Base-by-base conservation (phyloP, 2,888 invertebrate genomes). In the Ornithoptera priamus region DNA sequence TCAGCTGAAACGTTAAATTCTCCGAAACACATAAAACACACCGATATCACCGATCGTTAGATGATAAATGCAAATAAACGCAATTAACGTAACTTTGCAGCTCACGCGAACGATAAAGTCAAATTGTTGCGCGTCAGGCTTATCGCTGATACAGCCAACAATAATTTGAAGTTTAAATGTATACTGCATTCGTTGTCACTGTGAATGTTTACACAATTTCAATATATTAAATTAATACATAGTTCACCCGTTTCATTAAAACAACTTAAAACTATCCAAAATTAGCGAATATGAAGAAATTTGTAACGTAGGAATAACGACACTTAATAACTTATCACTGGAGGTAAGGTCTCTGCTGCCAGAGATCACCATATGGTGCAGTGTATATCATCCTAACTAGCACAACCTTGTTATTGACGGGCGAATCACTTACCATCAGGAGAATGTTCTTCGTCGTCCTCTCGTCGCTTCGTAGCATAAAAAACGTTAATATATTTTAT, bases 31-130 rank as follows among this genome's bases (percentile, higher is more conserved):
- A 46, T 22, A 22, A 46, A n/a, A 62, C 39, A 39, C 15, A 18
- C 50, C 18, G 15, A 50, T 50, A 50, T 50, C 20, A 46, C 61
- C 42, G 53, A 69, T 68, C 22, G 68, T 64, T 69, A 69, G 60
- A 65, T 65, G 60, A 18, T 53, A 57, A 61, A 70, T 62, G 66
- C 62, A 70, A 66, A 63, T 66, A 70, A 70, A 70, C 70, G 59
- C 63, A 70, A 67, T 67, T 67, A 70, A 65, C 59, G 66, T 62
- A 59, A 70, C 69, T 56, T 56, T 60, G 69, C 69, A 74, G 74
- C 56, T 68, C 72, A 74, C 68, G 72, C 71, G 71, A 73, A 73
- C 80, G 83, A 85, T 86, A 88, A 85, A 83, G 81, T 85, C 82
- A 81, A 80, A 84, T 85, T 82, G 57, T 84, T 75, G 70, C 65